Evolutionary conservation across 2,888 invertebrate species (phyloP), one percentile per base, ranked within the genome.

Genomic region (Protonemura montana): DNA sequence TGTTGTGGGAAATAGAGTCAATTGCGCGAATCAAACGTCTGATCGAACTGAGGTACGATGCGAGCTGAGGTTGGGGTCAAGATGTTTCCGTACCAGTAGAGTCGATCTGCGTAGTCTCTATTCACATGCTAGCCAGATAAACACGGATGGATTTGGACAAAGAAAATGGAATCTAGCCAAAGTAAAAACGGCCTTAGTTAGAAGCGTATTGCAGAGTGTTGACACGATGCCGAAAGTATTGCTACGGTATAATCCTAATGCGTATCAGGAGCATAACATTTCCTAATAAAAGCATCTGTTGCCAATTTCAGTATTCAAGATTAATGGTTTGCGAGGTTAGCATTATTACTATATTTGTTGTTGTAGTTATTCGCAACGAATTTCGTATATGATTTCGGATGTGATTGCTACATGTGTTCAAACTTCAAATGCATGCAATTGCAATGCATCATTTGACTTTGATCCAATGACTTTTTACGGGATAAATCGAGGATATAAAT

Each of bases 121-220:
- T 10, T 10, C 21, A 21, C 13, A 21, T 59, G 59, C 59, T 59
- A 16, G 59, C 21, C 13, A 21, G 35, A 59, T 59, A 59, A 59
- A 59, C 59, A 59, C 21, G 35, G 35, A 35, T 21, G 59, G 59
- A 59, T 59, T 59, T 59, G 59, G 59, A 59, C 59, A 59, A 59
- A 59, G 59, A 59, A 59, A 59, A 59, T 59, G 59, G 59, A 59
- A 59, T 59, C 59, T 21, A 59, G 59, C 59, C 59, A 59, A 59
- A 21, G 13, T 1, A 59, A 21, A 59, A 59, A 59, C 59, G 21
- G 59, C 59, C 59, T 59, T 59, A 59, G 35, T 6, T 3, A 35
- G 35, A 35, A 35, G 10, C 3, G 35, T 3, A 35, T 35, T 59
- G 59, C 59, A 21, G 21, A 59, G 59, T 59, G 59, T 59, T 59